Base-by-base conservation (phyloP, 2,888 invertebrate genomes). In the Gonocerus acuteangulatus region DNA sequence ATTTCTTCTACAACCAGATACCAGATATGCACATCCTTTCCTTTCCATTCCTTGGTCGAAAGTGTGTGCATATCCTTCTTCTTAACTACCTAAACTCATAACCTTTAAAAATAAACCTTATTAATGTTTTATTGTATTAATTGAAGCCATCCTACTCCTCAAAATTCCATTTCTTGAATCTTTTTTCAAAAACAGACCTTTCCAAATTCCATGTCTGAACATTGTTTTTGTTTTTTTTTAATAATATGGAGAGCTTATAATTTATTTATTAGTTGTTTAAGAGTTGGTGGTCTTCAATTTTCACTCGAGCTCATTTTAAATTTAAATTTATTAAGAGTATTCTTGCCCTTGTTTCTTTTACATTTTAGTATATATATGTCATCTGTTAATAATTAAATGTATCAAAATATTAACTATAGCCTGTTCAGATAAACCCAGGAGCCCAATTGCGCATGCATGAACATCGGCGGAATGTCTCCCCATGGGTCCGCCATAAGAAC, bases 1-100 rank as follows among this genome's bases (percentile, higher is more conserved):
- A 58, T 58, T 48, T 58, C 47, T 47, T 57, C 57, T 34, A 22
- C 57, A 34, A 48, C 47, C 58, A 23, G 45, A n/a, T n/a, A 42
- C 15, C 32, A 27, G 47, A 47, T 58, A 58, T 58, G 58, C 58
- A 58, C 58, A 58, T 58, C 58, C 58, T 58, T 58, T 58, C 48
- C 48, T 4, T 48, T 22, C 36, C 47, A 48, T 15, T 19, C 47
- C 18, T 22, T 48, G 48, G 47, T 58, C 15, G 58, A 58, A 58
- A 58, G 58, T 15, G 48, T 58, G 58, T 58, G 58, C 58, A 58
- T 58, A 58, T 58, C 58, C 48, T 57, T 32, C n/a, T 39, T 39
- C 15, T 39, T 9, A n/a, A 9, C 15, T 39, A 4, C 15, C 15
- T 39, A 39, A 6, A n/a, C 3, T 39, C 15, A 9, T 9, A 39